Evolutionary conservation across 2,797 vertebrate genomes (phyloP).

Genomic region (Lepilemur septentrionalis): DNA sequence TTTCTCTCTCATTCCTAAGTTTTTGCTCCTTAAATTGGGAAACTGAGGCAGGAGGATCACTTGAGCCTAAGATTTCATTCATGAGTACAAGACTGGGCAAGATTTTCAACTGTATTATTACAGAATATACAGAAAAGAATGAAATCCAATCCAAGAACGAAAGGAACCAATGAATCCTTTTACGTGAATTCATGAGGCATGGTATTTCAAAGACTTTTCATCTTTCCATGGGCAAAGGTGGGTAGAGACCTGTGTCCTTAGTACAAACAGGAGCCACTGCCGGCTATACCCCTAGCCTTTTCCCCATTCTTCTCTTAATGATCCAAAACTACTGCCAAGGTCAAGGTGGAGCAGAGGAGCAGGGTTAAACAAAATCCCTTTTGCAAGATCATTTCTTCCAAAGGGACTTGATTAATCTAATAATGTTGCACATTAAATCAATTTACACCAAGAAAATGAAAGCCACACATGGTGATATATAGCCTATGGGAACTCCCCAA

Average conservation of each 20-base stretch:
- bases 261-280: not conserved
- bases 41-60: not conserved
- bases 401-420: slow-evolving; percentile 65
- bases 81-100: not conserved
- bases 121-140: not conserved
- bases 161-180: not conserved
- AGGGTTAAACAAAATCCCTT: slow-evolving; percentile 5
- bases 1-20: not conserved
- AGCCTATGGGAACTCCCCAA: not conserved
- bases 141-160: not conserved
- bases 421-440: slow-evolving; percentile 61
- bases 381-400: slow-evolving; percentile 59
- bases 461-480: slow-evolving; percentile 60
- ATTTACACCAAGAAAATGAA: slow-evolving; percentile 72
- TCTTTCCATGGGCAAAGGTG: not conserved
- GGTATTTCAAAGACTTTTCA: not conserved
- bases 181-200: not conserved
- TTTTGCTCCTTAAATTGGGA: not conserved
- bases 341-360: not conserved
- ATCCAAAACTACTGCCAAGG: not conserved
- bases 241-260: not conserved
- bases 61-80: not conserved
- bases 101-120: not conserved
- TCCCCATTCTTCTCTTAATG: not conserved
- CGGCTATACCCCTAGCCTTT: not conserved